phyloP scores from a whole-genome alignment of 2,888 invertebrate species.

The Agonopterix subpropinquella region DNA sequence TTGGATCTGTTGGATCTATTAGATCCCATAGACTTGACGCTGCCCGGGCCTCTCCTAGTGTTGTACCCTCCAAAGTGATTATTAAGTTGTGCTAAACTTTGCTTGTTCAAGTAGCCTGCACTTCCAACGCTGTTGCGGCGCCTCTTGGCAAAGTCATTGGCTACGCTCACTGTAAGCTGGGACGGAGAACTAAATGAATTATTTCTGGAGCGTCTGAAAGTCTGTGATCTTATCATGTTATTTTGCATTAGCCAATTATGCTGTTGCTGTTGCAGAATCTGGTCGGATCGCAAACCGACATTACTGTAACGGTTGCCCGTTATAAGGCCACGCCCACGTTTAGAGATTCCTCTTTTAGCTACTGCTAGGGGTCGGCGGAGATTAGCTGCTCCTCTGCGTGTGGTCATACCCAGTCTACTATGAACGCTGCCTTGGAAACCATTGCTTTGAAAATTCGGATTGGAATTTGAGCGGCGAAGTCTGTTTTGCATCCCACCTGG shows the following conservation, averaged over 20 bases:
- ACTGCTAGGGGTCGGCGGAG: slow-evolving; percentile 49
- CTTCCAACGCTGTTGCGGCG: slow-evolving; percentile 62
- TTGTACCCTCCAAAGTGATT: slow-evolving; percentile 52
- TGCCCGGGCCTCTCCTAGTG: slow-evolving; percentile 53
- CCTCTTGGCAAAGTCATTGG: slow-evolving; percentile 57
- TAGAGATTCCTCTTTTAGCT: slow-evolving; percentile 60
- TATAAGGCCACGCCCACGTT: slow-evolving; percentile 53
- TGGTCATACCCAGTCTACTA: slow-evolving; percentile 54
- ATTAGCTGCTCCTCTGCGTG: slow-evolving; percentile 40
- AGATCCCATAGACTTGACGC: slow-evolving; percentile 61
- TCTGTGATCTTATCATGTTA: slow-evolving; percentile 58
- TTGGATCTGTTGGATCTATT: slow-evolving; percentile 48
- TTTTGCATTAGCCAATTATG: slow-evolving; percentile 42
- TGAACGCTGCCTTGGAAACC: slow-evolving; percentile 38
- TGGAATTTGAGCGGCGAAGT: slow-evolving; percentile 43
- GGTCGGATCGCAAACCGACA: slow-evolving; percentile 65
- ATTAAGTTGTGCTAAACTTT: slow-evolving; percentile 55
- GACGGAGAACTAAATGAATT: slow-evolving; percentile 56
- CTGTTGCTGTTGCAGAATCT: slow-evolving; percentile 54
- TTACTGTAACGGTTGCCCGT: slow-evolving; percentile 52
- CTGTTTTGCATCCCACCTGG: slow-evolving; percentile 47
- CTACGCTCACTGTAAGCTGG: slow-evolving; percentile 62
- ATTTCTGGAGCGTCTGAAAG: slow-evolving; percentile 58
- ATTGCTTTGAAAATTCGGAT: slow-evolving; percentile 33
- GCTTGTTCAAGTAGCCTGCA: slow-evolving; percentile 52